Conservation (phyloP, 2,113 vertebrate genomes). For the Myxocyprinus asiaticus region DNA sequence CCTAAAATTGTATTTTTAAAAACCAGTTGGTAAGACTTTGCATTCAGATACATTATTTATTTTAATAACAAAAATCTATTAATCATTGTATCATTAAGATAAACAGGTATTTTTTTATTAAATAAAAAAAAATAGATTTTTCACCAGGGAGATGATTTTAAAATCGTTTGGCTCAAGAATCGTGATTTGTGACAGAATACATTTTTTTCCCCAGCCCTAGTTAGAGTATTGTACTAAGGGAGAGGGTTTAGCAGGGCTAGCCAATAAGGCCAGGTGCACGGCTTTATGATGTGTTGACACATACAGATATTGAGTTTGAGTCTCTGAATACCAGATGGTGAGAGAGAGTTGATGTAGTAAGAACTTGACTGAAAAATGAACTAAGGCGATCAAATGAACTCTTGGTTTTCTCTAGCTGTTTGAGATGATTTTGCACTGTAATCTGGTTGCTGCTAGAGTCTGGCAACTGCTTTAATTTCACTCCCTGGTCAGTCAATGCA, state of each 20-base stretch:
- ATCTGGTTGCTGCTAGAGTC: conserved; percentile 61
- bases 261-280: conserved; percentile 76
- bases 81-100: no score
- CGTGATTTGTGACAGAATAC: no score
- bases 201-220: conserved; percentile 3
- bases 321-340: conserved; percentile 75
- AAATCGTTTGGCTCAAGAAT: no score
- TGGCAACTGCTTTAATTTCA: conserved; percentile 66
- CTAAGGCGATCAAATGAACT: conserved; percentile 24
- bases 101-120: no score
- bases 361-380: conserved; percentile 19
- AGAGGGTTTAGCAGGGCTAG: conserved; percentile 70
- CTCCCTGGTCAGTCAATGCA: conserved; percentile 68
- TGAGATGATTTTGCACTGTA: conserved; percentile 44
- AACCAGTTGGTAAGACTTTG: not conserved
- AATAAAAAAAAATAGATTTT: no score
- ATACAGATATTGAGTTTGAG: conserved; percentile 69
- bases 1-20: not conserved
- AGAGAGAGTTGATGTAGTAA: conserved; percentile 15
- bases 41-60: not conserved
- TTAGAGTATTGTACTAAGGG: conserved; percentile 73
- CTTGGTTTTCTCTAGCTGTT: conserved; percentile 38
- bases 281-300: conserved; percentile 79
- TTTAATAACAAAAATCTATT: not conserved
- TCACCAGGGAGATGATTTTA: no score